A percentile compares a stretch with the other conserved stretches of the same genome.
Conservation (phyloP, 2,113 vertebrate genomes). For the Origma solitaria region DNA sequence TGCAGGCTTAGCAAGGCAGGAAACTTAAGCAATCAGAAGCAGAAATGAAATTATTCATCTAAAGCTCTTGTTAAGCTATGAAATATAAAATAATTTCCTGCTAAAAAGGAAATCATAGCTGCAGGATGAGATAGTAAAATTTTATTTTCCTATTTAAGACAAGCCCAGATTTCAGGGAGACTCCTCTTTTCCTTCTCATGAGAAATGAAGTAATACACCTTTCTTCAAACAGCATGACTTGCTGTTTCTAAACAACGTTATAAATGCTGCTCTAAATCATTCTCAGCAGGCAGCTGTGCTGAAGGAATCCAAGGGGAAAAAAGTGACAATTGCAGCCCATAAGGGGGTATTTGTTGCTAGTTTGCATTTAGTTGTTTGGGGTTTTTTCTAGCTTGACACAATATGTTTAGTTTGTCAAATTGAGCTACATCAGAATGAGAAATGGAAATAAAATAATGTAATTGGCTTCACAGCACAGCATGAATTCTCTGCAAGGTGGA, state of each 20-base stretch:
- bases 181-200: neutral
- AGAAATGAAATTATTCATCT: neutral
- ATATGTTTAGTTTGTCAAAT: neutral
- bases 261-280: neutral
- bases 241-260: neutral
- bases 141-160: neutral
- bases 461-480: neutral
- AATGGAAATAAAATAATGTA: neutral
- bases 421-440: neutral
- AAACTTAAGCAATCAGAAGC: neutral
- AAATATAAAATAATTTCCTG: neutral
- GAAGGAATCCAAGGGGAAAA: neutral
- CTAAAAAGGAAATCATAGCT: neutral
- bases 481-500: neutral
- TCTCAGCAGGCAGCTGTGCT: neutral
- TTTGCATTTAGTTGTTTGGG: neutral
- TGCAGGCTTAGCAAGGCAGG: neutral
- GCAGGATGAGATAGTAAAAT: neutral
- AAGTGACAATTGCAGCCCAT: neutral
- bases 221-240: neutral
- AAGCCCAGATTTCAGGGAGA: neutral
- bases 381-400: neutral
- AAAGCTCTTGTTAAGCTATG: neutral
- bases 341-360: neutral
- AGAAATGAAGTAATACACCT: neutral